Evolutionary conservation across 1,140 invertebrate species (phyloP).

Genomic region (Philopotamus ludificatus): DNA sequence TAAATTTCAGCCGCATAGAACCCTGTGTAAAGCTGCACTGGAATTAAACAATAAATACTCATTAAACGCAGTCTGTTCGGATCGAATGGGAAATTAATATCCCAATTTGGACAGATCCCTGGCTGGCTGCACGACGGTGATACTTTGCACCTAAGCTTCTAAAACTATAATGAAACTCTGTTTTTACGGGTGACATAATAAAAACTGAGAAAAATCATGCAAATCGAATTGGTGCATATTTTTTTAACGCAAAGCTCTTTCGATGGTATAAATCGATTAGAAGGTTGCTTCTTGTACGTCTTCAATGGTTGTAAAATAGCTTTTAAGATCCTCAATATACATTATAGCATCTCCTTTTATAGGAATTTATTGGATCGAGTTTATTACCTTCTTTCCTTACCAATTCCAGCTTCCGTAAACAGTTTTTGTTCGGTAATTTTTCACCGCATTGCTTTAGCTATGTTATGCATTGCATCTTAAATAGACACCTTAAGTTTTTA

Average conservation of each 20-base stretch:
- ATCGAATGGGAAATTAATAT: conserved; percentile 1
- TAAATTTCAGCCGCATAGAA: background rate
- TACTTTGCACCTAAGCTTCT: too few relatives aligned
- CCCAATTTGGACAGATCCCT: background rate
- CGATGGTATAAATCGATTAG: background rate
- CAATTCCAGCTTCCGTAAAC: too few relatives aligned
- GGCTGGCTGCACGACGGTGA: background rate
- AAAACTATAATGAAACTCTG: too few relatives aligned
- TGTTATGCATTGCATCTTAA: too few relatives aligned
- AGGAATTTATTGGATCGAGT: background rate
- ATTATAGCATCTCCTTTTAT: background rate
- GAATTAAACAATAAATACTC: conserved; percentile 25
- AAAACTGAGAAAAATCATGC: background rate
- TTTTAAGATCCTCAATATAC: background rate
- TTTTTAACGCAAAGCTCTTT: background rate
- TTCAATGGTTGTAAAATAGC: background rate
- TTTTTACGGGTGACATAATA: background rate
- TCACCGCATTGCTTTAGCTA: too few relatives aligned
- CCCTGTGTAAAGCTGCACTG: background rate
- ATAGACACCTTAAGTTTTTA: too few relatives aligned
- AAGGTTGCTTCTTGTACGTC: background rate
- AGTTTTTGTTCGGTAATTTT: too few relatives aligned
- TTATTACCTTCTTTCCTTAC: too few relatives aligned
- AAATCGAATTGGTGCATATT: background rate
- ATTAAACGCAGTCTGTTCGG: conserved; percentile 10